Percentiles rank a stretch among this genome's conserved stretches.
Conservation (phyloP, 2,797 vertebrate genomes). For the Cryptoblepharus egeriae region DNA sequence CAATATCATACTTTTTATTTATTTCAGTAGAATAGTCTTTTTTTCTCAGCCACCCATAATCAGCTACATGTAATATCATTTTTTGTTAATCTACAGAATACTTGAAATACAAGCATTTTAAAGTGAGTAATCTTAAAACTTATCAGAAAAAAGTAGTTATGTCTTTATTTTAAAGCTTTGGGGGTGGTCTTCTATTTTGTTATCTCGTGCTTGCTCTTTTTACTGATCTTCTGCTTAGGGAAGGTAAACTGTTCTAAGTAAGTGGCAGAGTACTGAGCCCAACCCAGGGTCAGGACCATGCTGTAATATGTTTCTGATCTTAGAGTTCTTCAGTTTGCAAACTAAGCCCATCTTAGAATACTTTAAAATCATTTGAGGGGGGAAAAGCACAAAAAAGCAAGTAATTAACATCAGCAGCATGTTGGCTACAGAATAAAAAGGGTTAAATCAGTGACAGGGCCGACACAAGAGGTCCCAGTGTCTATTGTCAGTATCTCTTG, state of each 20-base stretch:
- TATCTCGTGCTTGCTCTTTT: background rate
- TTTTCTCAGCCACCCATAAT: background rate
- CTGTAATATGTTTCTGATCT: background rate
- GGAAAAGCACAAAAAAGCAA: too few species aligned
- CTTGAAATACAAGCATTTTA: background rate
- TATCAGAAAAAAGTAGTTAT: background rate
- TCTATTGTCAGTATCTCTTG: too few species aligned
- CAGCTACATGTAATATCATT: background rate
- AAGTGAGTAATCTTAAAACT: background rate
- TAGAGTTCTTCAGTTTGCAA: background rate
- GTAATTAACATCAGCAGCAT: background rate
- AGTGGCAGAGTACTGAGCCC: background rate
- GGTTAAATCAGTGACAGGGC: too few species aligned
- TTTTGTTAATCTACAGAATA: background rate
- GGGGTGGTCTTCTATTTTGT: too few species aligned
- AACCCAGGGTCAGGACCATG: background rate
- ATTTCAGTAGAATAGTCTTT: background rate
- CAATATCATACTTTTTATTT: slow-evolving; percentile 5
- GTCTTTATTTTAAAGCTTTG: accelerated
- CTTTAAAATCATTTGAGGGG: background rate
- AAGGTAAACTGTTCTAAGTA: background rate
- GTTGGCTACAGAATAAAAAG: background rate
- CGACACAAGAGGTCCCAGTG: too few species aligned
- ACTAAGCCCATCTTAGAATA: background rate
- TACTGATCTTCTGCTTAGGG: background rate